These are phyloP conservation scores for Agapornis canus DNA, from an alignment of 2,797 vertebrate genomes.

Conservation along the genomic window DNA sequence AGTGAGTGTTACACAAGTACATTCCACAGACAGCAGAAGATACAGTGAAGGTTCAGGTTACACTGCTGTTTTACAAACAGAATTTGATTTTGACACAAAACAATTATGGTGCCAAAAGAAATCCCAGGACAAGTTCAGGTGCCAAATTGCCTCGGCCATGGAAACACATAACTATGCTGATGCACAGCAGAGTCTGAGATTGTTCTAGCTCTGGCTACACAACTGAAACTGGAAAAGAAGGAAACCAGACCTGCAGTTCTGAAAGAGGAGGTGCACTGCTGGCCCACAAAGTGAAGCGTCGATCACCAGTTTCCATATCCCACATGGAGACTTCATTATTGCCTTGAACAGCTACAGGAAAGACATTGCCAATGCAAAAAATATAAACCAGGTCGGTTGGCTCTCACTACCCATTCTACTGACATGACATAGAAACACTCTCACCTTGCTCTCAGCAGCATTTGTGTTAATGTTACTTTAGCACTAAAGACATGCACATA, in stretches of 20 bases:
- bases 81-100: neutral
- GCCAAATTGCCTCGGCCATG: neutral
- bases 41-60: neutral
- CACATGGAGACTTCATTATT: slow-evolving; percentile 99
- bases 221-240: slow-evolving; percentile 78
- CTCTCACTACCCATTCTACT: neutral
- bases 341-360: slow-evolving; percentile 89
- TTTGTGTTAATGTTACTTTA: neutral
- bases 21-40: neutral
- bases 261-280: slow-evolving; percentile 94
- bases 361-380: slow-evolving; percentile 23
- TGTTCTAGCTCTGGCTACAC: neutral
- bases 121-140: neutral
- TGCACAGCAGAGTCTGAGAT: neutral
- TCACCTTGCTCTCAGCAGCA: neutral
- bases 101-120: neutral
- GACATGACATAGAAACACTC: neutral
- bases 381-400: neutral
- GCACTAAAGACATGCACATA: neutral
- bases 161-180: neutral
- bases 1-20: neutral
- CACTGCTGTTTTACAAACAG: neutral
- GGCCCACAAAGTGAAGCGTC: slow-evolving; percentile 95
- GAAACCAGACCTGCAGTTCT: slow-evolving; percentile 88
- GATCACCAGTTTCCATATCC: slow-evolving; percentile 98